Conservation (phyloP, 2,888 invertebrate genomes). For the Hypomecis punctinalis region DNA sequence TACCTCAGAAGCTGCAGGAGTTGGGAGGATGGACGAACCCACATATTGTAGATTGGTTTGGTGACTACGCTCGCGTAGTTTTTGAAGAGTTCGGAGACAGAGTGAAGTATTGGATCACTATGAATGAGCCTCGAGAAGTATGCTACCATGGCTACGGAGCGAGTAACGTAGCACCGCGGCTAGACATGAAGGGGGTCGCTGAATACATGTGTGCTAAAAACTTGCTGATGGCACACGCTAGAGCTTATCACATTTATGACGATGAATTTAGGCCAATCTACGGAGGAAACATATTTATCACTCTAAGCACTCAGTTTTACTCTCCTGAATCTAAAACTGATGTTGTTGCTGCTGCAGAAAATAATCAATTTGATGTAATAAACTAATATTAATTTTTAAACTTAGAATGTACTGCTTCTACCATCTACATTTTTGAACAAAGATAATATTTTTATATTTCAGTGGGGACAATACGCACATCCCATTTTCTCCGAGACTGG, state of each 20-base stretch:
- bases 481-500: slow-evolving; percentile 86
- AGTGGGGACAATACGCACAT: slow-evolving; percentile 85
- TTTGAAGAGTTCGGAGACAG: slow-evolving; percentile 75
- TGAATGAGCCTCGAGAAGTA: slow-evolving; percentile 80
- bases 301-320: slow-evolving; percentile 56
- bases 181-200: slow-evolving; percentile 16
- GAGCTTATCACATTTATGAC: slow-evolving; percentile 78
- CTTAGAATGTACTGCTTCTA: background rate
- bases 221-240: slow-evolving; percentile 82
- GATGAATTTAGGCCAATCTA: slow-evolving; percentile 66
- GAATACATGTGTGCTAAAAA: slow-evolving; percentile 61
- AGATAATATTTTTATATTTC: slow-evolving; percentile 9
- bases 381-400: slow-evolving; percentile 18
- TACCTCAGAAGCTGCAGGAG: slow-evolving; percentile 79
- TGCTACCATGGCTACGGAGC: slow-evolving; percentile 73
- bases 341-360: slow-evolving; percentile 70
- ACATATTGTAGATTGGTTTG: slow-evolving; percentile 72
- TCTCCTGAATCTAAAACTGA: slow-evolving; percentile 75
- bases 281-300: slow-evolving; percentile 50
- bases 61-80: slow-evolving; percentile 70
- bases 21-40: slow-evolving; percentile 82
- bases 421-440: background rate
- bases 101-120: slow-evolving; percentile 82
- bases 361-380: slow-evolving; percentile 75
- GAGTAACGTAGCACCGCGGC: slow-evolving; percentile 51